Conservation (phyloP, 2,113 vertebrate species). For the Dolichotis patagonum region DNA sequence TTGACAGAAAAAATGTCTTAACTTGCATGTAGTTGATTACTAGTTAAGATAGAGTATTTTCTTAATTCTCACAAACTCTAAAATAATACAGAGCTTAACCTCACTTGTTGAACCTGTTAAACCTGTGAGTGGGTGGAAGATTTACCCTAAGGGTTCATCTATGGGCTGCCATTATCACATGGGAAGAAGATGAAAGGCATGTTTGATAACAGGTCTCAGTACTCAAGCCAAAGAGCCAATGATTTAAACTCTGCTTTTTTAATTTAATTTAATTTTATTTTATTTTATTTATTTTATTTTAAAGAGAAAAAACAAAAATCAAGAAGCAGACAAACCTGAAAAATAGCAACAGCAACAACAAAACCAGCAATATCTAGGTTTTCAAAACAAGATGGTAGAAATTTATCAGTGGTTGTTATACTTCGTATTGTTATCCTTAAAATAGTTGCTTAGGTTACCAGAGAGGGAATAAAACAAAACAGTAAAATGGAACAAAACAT, state of each 20-base stretch:
- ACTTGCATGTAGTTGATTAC: constrained; percentile 43
- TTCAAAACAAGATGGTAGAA: too few relatives aligned
- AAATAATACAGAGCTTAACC: neutral
- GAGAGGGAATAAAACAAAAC: too few relatives aligned
- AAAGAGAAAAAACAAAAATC: too few relatives aligned
- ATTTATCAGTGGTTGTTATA: too few relatives aligned
- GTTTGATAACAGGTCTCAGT: neutral
- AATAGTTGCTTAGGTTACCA: too few relatives aligned
- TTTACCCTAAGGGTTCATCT: neutral
- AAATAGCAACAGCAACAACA: too few relatives aligned
- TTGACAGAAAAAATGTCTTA: constrained; percentile 30
- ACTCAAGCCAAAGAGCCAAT: neutral
- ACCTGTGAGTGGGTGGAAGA: neutral
- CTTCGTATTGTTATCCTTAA: too few relatives aligned
- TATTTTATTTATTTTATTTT: too few relatives aligned
- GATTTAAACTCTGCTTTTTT: neutral
- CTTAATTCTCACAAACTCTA: neutral
- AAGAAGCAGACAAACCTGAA: too few relatives aligned
- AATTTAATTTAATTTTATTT: too few relatives aligned
- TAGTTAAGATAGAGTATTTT: constrained; percentile 14
- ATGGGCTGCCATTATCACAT: neutral
- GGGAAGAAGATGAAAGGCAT: neutral
- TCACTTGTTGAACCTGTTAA: neutral
- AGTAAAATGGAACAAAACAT: too few relatives aligned
- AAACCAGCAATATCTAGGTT: too few relatives aligned